Percentiles rank a stretch among this genome's conserved stretches.
Evolutionary conservation across 2,113 vertebrate species (phyloP).

Genomic region (Australoheros scitulus): DNA sequence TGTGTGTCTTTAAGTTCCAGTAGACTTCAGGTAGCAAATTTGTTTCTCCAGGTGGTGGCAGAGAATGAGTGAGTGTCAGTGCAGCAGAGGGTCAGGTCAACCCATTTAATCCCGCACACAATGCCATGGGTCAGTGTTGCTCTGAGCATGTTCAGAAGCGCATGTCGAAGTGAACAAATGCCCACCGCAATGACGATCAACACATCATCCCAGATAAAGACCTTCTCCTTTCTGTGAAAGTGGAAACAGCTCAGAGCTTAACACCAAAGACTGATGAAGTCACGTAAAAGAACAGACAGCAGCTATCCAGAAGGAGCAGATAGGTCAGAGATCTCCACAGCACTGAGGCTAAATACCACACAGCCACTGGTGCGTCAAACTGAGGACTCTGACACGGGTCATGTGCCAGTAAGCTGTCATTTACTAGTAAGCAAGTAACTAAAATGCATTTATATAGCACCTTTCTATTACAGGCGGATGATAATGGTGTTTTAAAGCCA

Average conservation of each 20-base stretch:
- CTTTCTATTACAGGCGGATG: too few species aligned
- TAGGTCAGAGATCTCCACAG: conserved; percentile 50
- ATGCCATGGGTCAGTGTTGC: conserved; percentile 11
- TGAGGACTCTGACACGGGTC: conserved; percentile 6
- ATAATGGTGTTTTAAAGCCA: too few species aligned
- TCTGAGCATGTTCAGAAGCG: conserved; percentile 23
- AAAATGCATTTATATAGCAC: too few species aligned
- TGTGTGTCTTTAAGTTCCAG: not conserved
- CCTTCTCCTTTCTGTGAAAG: conserved; percentile 22
- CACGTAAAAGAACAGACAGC: conserved; percentile 53
- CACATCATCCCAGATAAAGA: conserved; percentile 50
- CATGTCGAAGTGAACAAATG: conserved; percentile 28
- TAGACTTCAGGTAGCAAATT: not conserved
- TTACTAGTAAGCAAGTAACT: not conserved
- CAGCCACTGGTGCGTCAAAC: conserved; percentile 23
- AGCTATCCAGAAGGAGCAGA: conserved; percentile 45
- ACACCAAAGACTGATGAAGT: conserved; percentile 62
- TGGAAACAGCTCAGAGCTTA: conserved; percentile 37
- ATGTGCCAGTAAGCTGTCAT: not conserved
- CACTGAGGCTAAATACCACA: conserved; percentile 40
- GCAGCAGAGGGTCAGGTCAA: conserved; percentile 18
- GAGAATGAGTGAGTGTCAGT: not conserved
- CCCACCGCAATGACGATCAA: conserved; percentile 21
- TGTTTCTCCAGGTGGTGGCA: not conserved
- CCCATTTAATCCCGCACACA: conserved; percentile 26